phyloP scores from a whole-genome alignment of 2,113 vertebrate genomes.

The Chaetodon auriga region DNA sequence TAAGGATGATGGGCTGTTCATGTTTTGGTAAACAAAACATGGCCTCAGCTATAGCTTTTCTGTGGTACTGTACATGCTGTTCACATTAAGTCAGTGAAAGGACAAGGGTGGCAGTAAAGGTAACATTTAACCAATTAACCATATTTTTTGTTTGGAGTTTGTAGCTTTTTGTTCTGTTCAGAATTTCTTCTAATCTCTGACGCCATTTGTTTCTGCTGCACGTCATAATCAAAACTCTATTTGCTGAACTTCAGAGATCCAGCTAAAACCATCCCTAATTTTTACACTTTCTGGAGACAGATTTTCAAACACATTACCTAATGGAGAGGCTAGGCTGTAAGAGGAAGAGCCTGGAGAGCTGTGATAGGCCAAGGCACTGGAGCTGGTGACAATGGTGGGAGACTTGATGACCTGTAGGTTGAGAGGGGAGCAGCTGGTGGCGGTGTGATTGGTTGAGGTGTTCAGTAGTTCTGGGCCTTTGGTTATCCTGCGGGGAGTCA shows the following conservation, averaged over 20 bases:
- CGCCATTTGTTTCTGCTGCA: not conserved
- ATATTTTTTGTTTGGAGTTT: not conserved
- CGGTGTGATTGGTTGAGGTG: conserved; percentile 84
- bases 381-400: conserved; percentile 90
- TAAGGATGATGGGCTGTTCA: conserved; percentile 18
- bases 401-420: conserved; percentile 94
- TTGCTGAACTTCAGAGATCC: not conserved
- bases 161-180: not conserved
- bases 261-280: not conserved
- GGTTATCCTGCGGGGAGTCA: conserved; percentile 86
- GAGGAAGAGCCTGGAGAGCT: conserved; percentile 90
- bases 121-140: not conserved
- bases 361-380: conserved; percentile 91
- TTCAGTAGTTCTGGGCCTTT: conserved; percentile 88
- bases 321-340: conserved; percentile 88
- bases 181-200: too few species aligned
- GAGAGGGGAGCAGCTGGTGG: conserved; percentile 91
- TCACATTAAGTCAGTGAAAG: not conserved
- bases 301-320: conserved; percentile 82
- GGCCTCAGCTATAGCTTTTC: not conserved
- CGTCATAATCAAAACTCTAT: not conserved
- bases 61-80: not conserved
- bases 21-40: not conserved
- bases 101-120: not conserved
- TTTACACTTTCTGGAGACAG: not conserved